Evolutionary conservation across 2,797 vertebrate genomes (phyloP).

Genomic region (Lepus townsendii): DNA sequence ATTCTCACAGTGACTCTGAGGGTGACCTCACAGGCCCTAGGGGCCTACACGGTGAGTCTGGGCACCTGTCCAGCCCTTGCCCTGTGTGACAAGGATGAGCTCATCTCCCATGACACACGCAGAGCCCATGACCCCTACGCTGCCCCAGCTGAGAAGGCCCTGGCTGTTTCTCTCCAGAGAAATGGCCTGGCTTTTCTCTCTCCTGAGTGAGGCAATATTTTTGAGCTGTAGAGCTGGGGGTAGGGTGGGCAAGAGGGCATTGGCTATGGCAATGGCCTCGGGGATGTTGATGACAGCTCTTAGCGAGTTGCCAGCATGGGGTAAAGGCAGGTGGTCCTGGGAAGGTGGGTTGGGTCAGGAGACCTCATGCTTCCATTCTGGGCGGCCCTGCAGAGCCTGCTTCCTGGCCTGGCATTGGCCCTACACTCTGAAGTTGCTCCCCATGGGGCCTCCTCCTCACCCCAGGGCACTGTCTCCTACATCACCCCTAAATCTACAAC

Average conservation of each 20-base stretch:
- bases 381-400: background rate
- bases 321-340: background rate
- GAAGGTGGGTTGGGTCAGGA: background rate
- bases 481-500: background rate
- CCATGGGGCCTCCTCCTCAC: background rate
- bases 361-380: background rate
- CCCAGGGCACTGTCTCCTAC: background rate
- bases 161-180: background rate
- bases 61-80: background rate
- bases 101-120: constrained; percentile 46
- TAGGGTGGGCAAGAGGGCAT: background rate
- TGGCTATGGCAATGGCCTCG: background rate
- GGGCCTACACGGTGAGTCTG: background rate
- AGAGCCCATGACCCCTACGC: background rate
- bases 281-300: background rate
- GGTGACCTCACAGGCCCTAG: background rate
- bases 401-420: background rate
- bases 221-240: background rate
- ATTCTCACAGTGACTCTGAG: background rate
- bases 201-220: background rate
- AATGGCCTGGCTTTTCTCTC: background rate
- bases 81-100: constrained; percentile 40
- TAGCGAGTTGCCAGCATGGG: background rate
- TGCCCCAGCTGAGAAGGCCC: background rate
- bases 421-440: fast-evolving